Conservation (phyloP, 2,113 vertebrate genomes). For the Sturnus vulgaris region DNA sequence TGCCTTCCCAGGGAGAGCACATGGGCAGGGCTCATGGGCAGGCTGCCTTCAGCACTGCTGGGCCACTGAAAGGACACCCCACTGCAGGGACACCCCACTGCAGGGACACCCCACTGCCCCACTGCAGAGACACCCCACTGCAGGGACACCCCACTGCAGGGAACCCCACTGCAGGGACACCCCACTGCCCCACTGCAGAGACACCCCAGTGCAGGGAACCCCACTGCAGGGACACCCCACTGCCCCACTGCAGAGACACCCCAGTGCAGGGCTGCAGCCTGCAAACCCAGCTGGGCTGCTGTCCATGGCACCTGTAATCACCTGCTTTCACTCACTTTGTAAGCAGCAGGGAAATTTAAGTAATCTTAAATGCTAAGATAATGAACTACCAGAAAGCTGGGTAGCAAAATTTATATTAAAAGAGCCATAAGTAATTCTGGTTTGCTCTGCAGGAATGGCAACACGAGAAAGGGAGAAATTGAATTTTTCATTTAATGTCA, state of each 20-base stretch:
- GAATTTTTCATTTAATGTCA: background rate
- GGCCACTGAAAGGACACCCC: background rate
- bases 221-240: too few relatives aligned
- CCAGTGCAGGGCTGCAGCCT: background rate
- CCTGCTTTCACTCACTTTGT: background rate
- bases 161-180: too few relatives aligned
- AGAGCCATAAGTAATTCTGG: background rate
- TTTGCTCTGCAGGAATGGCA: background rate
- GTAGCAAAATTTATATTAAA: background rate
- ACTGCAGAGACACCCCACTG: too few relatives aligned
- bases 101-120: too few relatives aligned
- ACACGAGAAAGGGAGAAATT: background rate
- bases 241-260: too few relatives aligned
- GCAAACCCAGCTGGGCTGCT: background rate
- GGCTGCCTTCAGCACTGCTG: background rate
- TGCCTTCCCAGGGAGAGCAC: background rate
- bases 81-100: too few relatives aligned
- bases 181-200: too few relatives aligned
- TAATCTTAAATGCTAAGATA: background rate
- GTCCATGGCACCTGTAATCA: background rate
- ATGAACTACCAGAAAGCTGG: background rate
- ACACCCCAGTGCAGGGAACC: too few relatives aligned
- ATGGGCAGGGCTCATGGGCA: accelerated
- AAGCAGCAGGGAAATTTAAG: background rate
- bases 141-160: too few relatives aligned